These are phyloP conservation scores for Bilobella aurantiaca DNA, from an alignment of 1,140 invertebrate genomes.

Conservation along the genomic window DNA sequence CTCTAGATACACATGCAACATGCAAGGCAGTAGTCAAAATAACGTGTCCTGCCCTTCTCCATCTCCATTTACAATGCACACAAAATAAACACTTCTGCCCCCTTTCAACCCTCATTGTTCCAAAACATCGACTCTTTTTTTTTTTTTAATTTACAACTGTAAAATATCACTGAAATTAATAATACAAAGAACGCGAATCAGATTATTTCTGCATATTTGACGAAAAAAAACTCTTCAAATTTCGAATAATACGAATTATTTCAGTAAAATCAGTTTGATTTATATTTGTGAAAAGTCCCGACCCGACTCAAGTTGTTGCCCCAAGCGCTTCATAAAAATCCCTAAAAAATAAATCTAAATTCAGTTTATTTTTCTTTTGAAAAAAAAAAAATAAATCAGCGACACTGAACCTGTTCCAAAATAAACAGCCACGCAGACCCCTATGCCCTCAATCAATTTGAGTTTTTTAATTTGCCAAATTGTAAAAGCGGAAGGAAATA, in stretches of 20 bases:
- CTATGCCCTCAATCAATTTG: not conserved
- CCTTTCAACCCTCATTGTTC: not conserved
- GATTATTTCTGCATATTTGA: not conserved
- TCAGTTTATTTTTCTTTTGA: not conserved
- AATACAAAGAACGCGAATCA: not conserved
- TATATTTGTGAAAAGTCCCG: no score
- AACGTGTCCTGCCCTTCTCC: conserved; percentile 1
- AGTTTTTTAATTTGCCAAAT: no score
- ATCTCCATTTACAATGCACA: not conserved
- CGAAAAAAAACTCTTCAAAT: not conserved
- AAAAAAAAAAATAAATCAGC: not conserved
- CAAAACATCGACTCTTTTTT: not conserved
- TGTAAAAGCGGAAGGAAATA: no score
- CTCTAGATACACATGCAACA: not conserved
- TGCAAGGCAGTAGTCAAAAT: no score
- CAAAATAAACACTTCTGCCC: not conserved
- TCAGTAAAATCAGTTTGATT: not conserved
- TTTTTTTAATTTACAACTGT: not conserved
- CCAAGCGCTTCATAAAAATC: not conserved
- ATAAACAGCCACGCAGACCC: not conserved
- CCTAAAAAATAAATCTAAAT: not conserved
- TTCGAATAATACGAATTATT: not conserved
- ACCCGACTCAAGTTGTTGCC: no score
- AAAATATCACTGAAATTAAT: no score
- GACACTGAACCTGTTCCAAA: not conserved